Evolutionary conservation across 2,113 vertebrate genomes (phyloP), one percentile per base, ranked within the genome.

Genomic region (Bubo bubo): DNA sequence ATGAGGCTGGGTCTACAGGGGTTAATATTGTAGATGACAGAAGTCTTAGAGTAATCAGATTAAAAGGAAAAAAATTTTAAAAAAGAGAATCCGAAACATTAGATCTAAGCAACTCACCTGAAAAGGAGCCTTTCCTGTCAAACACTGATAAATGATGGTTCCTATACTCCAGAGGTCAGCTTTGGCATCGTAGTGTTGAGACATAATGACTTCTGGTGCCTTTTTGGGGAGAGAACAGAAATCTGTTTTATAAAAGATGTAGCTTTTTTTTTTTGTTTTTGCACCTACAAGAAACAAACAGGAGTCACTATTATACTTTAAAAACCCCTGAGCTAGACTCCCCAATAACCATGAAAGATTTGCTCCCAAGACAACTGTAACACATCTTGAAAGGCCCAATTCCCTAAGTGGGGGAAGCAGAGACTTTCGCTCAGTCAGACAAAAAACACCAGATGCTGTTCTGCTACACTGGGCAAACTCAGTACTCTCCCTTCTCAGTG

Each of bases 171-270:
- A 99, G 94, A 99, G 98, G 87, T 99, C 99, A 12, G 99, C 99
- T 98, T 99, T 99, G 96, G 99, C 99, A 70, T 99, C 99, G 0
- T 99, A 99, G 96, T 98, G 99, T 96, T 99, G 99, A 59, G 99
- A 99, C 99, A 99, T 99, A 97, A 99, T 99, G 73, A 99, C 99
- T 96, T 99, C 99, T 1, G 99, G 99, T 80, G 99, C 99, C 99
- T 99, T 97, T 34, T 12, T 4, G 22, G 47, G 14, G 39, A 95
- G 52, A 94, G 23, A 72, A 47, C 2, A 30, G 43, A 76, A 21
- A 72, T 30, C 9, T 24, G 8, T 53, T 88, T 85, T 53, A 74
- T 4, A 35, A 45, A 79, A 28, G 14, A 52, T 26, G 2, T 21
- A 8, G 8, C 4, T 26, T 26, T 26, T 32, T 49, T 62, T 59